Conservation (phyloP, 2,113 vertebrate species). For the Saccopteryx bilineata region DNA sequence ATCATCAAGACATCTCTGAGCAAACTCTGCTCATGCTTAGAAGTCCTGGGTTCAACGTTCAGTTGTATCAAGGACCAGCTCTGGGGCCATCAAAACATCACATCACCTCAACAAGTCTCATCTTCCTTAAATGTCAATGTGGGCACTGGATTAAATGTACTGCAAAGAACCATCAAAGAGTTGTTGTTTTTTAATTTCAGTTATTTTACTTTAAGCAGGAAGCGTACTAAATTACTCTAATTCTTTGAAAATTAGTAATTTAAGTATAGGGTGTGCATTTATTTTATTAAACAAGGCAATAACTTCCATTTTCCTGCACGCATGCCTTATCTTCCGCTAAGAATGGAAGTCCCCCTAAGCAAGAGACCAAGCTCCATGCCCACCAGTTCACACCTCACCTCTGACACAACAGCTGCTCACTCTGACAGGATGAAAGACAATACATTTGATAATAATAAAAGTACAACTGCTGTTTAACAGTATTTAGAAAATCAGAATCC, state of each 20-base stretch:
- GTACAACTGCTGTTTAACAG: neutral
- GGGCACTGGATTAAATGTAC: neutral
- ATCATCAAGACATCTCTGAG: neutral
- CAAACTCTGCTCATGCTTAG: neutral
- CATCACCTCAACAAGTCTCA: neutral
- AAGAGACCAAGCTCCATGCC: neutral
- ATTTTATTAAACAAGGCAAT: neutral
- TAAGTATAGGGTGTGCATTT: neutral
- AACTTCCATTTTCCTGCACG: neutral
- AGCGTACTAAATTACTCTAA: neutral
- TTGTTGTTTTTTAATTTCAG: neutral
- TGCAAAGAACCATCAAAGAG: neutral
- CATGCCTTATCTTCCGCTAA: neutral
- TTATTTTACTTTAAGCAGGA: neutral
- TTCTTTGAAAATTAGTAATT: conserved; percentile 27
- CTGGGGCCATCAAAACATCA: neutral
- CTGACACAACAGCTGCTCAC: neutral
- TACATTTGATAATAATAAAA: neutral
- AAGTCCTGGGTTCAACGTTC: neutral
- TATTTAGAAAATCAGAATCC: neutral
- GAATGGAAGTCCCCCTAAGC: neutral
- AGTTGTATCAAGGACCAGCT: neutral
- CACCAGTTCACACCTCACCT: neutral
- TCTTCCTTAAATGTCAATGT: neutral
- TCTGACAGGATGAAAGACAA: neutral